phyloP scores from a whole-genome alignment of 2,797 vertebrate species.

The Alca torda region DNA sequence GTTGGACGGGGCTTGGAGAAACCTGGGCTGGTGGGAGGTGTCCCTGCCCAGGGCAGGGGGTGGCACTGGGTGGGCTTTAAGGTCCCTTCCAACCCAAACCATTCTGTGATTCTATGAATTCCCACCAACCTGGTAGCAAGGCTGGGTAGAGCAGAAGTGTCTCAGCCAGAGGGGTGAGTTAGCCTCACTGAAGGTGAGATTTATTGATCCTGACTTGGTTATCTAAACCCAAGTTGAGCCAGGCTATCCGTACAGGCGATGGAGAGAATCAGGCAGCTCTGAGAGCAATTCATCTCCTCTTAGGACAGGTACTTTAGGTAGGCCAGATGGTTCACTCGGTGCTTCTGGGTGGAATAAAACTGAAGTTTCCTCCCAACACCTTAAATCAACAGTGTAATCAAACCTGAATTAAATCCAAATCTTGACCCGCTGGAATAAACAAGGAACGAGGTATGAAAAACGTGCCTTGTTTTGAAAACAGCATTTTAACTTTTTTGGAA shows the following conservation, averaged over 20 bases:
- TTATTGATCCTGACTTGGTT: not conserved
- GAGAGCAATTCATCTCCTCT: not conserved
- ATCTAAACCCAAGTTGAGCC: not conserved
- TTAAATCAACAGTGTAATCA: constrained; percentile 8
- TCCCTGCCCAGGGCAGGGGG: no score
- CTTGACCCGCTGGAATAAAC: not conserved
- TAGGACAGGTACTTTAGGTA: not conserved
- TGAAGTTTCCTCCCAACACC: not conserved
- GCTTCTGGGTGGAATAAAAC: not conserved
- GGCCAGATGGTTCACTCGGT: not conserved
- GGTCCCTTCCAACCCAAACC: no score
- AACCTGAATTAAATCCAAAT: not conserved
- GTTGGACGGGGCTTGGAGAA: no score
- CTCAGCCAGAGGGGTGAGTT: not conserved
- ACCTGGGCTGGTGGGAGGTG: no score
- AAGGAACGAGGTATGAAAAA: not conserved
- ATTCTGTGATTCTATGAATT: no score
- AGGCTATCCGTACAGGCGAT: not conserved
- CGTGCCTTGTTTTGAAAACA: not conserved
- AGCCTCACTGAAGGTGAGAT: not conserved
- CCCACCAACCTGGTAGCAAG: not conserved
- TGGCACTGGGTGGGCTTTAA: no score
- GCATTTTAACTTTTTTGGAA: not conserved
- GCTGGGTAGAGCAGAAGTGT: not conserved
- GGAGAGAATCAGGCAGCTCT: not conserved